Base-by-base conservation (phyloP, 2,888 invertebrate species). In the Pseudococcus viburni region DNA sequence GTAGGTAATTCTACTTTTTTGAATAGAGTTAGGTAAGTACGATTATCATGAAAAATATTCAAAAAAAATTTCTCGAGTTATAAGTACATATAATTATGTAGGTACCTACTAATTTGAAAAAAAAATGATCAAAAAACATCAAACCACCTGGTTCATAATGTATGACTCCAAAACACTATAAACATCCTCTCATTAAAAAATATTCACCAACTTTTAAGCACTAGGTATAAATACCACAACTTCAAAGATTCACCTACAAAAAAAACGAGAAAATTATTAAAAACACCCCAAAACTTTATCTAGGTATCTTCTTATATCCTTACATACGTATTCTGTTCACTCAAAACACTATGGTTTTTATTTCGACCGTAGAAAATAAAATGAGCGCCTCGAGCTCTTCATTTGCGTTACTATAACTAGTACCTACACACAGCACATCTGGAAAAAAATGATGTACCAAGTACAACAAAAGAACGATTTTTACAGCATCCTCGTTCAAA, bases 391-490 rank as follows among this genome's bases (percentile, higher is more conserved):
- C 77, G 42, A 39, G 77, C 77, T 42, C 42, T 77, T 77, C 77
- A 77, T 77, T 77, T 42, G 9, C 42, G 42, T 42, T 42, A 9
- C n/a, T 77, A 42, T 77, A 77, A 77, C 77, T 68, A 77, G 77
- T 77, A 39, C 77, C 4, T 39, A 64, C 77, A 77, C n/a, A n/a
- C 5, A 7, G 42, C 42, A n/a, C 5, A 7, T 17, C 42, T 77
- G 77, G 42, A 77, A 77, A 77, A 33, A 77, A 39, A 26, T 77
- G 55, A 55, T 55, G 55, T 55, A 55, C 55, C 33, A 39, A 15
- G n/a, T 33, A 33, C 3, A 77, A 77, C 77, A 77, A 77, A 77
- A 77, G 77, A 77, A 42, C 77, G 77, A 77, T 77, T 39, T 77
- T 68, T 68, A 68, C 42, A 77, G 77, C 22, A 77, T 77, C 42